Evolutionary conservation across 1,140 invertebrate genomes (phyloP).

Genomic region (Meloidogyne chitwoodi): DNA sequence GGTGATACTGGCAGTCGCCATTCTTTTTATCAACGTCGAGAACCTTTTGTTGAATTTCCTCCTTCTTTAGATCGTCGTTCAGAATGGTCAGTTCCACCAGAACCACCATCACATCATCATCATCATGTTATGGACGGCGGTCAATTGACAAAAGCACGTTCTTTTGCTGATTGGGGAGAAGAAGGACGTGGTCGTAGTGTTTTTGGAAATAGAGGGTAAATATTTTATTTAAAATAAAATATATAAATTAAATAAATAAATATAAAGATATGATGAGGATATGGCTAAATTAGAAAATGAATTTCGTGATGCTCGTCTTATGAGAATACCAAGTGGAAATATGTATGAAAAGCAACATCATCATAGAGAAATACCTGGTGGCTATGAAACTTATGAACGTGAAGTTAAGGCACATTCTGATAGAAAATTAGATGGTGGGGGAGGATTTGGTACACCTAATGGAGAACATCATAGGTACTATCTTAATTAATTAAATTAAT

Average conservation of each 20-base stretch:
- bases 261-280: constrained; percentile 38
- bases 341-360: constrained; percentile 30
- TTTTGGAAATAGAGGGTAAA: constrained; percentile 6
- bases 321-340: constrained; percentile 31
- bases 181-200: constrained; percentile 19
- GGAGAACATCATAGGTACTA: neutral
- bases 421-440: neutral
- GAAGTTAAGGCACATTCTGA: constrained; percentile 26
- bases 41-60: constrained; percentile 55
- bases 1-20: constrained; percentile 31
- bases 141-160: constrained; percentile 30
- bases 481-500: neutral
- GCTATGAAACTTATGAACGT: constrained; percentile 33
- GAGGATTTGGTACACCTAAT: neutral
- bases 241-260: constrained; percentile 11
- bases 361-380: constrained; percentile 32
- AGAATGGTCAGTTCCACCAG: constrained; percentile 26
- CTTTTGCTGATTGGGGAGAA: constrained; percentile 40
- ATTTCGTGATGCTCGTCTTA: constrained; percentile 36
- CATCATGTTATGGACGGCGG: neutral
- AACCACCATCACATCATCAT: constrained; percentile 45
- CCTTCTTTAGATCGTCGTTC: constrained; percentile 46
- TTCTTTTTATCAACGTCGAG: constrained; percentile 38
- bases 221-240: neutral
- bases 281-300: constrained; percentile 40